Conservation (phyloP, 2,113 vertebrate species). For the Halichoerus grypus region DNA sequence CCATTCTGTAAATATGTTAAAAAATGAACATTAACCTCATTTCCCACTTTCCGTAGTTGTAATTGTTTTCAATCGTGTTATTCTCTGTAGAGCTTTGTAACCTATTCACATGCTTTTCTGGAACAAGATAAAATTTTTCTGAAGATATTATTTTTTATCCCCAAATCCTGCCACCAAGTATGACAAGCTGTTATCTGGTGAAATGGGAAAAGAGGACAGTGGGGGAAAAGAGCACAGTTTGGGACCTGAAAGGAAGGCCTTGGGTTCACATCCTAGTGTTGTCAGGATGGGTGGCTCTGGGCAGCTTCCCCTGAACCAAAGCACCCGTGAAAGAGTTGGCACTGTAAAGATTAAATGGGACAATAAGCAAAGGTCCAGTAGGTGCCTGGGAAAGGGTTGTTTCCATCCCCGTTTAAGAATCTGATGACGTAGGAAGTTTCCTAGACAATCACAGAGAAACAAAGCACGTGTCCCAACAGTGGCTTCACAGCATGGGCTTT, state of each 20-base stretch:
- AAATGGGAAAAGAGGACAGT: not conserved
- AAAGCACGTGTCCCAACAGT: not conserved
- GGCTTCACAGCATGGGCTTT: not conserved
- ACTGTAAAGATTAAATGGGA: not conserved
- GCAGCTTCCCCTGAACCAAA: not conserved
- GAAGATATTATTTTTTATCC: not conserved
- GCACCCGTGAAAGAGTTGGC: no score
- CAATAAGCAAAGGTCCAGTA: not conserved
- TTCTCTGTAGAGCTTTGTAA: not conserved
- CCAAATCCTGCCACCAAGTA: not conserved
- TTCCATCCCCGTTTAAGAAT: not conserved
- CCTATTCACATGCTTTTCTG: not conserved
- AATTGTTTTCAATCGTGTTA: not conserved
- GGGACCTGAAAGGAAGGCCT: not conserved
- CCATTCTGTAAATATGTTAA: not conserved
- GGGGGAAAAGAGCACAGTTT: not conserved
- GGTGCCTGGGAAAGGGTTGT: not conserved
- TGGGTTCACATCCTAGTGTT: not conserved
- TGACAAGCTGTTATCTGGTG: not conserved
- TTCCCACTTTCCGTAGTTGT: not conserved
- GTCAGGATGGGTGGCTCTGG: not conserved
- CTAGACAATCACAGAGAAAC: not conserved
- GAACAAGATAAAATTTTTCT: not conserved
- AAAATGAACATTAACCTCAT: not conserved
- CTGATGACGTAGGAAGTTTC: not conserved